These are phyloP conservation scores for Lasioglossum vierecki DNA, from an alignment of 2,888 invertebrate genomes.

Conservation along the genomic window DNA sequence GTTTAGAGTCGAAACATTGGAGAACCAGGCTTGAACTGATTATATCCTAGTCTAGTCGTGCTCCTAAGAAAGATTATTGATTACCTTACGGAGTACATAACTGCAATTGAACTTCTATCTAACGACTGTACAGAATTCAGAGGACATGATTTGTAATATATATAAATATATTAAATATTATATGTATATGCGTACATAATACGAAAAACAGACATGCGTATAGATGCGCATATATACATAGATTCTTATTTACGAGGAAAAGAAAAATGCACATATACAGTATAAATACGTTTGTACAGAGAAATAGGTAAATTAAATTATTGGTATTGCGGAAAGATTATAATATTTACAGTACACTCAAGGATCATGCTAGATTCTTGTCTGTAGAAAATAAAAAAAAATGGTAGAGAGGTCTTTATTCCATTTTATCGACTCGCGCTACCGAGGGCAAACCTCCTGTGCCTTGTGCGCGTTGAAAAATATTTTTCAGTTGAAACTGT, in stretches of 20 bases:
- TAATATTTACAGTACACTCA: conserved; percentile 30
- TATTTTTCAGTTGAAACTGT: conserved; percentile 23
- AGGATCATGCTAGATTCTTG: conserved; percentile 25
- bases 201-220: neutral
- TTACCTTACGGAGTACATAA: conserved; percentile 19
- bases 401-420: conserved; percentile 29
- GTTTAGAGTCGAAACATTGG: conserved; percentile 59
- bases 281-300: conserved; percentile 66
- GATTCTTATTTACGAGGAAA: conserved; percentile 61
- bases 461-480: conserved; percentile 49
- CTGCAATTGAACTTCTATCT: conserved; percentile 1
- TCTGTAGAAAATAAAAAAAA: conserved; percentile 21
- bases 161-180: conserved; percentile 42
- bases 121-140: conserved; percentile 50
- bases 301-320: conserved; percentile 53
- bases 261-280: conserved; percentile 60
- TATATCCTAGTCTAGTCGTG: conserved; percentile 57
- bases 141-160: conserved; percentile 60
- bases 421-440: conserved; percentile 49
- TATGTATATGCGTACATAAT: neutral
- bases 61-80: conserved; percentile 29
- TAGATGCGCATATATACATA: neutral
- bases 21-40: conserved; percentile 40
- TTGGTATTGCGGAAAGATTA: conserved; percentile 45
- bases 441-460: conserved; percentile 52